These are phyloP conservation scores for Acleris cristana DNA, from an alignment of 2,888 invertebrate species.

Conservation along the genomic window DNA sequence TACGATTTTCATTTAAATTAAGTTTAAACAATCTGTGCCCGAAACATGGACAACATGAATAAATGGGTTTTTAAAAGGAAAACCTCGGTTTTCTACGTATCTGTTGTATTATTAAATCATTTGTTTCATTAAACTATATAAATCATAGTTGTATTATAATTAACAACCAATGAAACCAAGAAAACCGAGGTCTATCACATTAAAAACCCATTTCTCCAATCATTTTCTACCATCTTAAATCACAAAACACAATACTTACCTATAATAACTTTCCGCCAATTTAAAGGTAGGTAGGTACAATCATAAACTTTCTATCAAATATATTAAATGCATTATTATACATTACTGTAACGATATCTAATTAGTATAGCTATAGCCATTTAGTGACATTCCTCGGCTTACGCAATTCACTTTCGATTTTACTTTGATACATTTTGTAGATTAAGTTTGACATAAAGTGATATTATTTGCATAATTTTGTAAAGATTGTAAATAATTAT, in stretches of 20 bases:
- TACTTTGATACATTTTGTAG: not conserved
- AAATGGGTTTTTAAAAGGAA: too few relatives aligned
- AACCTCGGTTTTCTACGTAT: too few relatives aligned
- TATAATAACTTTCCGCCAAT: not conserved
- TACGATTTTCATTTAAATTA: too few relatives aligned
- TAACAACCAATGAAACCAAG: too few relatives aligned
- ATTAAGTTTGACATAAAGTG: slow-evolving; percentile 15
- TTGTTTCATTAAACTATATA: too few relatives aligned
- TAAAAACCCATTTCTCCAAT: not conserved
- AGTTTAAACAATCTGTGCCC: too few relatives aligned
- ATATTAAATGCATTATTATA: slow-evolving; percentile 21
- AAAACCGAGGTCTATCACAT: too few relatives aligned
- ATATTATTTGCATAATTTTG: slow-evolving; percentile 20
- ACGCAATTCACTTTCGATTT: slow-evolving; percentile 32
- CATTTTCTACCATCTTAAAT: not conserved
- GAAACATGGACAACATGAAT: too few relatives aligned
- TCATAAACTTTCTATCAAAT: slow-evolving; percentile 27
- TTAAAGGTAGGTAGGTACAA: not conserved
- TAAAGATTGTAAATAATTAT: not conserved
- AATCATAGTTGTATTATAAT: too few relatives aligned
- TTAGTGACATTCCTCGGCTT: not conserved
- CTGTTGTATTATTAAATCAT: too few relatives aligned
- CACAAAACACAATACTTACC: not conserved
- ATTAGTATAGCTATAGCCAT: slow-evolving; percentile 8
- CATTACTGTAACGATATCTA: slow-evolving; percentile 28